A percentile compares a stretch with the other conserved stretches of the same genome.
phyloP scores from a whole-genome alignment of 2,797 vertebrate genomes.

The Pyrocephalus nanus region DNA sequence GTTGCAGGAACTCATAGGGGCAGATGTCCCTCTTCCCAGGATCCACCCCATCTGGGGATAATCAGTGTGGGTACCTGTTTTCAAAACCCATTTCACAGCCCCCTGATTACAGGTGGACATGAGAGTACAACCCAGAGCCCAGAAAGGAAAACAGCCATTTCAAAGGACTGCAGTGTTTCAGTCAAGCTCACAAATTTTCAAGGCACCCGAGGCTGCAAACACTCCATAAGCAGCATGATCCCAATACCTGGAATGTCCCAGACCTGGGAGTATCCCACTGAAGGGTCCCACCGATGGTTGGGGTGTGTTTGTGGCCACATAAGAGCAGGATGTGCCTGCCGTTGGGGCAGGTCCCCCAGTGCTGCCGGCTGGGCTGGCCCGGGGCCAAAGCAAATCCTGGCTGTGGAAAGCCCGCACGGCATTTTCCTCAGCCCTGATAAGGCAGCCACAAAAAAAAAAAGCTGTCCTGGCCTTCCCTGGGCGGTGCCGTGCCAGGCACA shows the following conservation, averaged over 20 bases:
- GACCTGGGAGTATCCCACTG: rapidly evolving
- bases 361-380: neutral
- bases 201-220: neutral
- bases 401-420: neutral
- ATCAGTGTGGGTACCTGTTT: neutral
- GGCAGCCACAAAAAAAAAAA: neutral
- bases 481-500: neutral
- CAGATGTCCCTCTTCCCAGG: neutral
- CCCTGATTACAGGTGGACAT: neutral
- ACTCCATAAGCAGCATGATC: rapidly evolving
- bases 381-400: neutral
- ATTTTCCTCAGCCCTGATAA: conserved; percentile 3
- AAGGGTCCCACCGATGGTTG: neutral
- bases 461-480: rapidly evolving
- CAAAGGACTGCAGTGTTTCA: neutral
- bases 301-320: neutral
- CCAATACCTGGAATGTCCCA: neutral
- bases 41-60: neutral
- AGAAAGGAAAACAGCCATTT: neutral
- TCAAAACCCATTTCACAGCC: neutral
- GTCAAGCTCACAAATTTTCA: neutral
- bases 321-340: rapidly evolving
- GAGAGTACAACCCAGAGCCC: no score
- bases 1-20: neutral
- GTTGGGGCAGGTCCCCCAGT: neutral